Evolutionary conservation across 2,113 vertebrate genomes (phyloP), one percentile per base, ranked within the genome.

Genomic region (Salminus brasiliensis): DNA sequence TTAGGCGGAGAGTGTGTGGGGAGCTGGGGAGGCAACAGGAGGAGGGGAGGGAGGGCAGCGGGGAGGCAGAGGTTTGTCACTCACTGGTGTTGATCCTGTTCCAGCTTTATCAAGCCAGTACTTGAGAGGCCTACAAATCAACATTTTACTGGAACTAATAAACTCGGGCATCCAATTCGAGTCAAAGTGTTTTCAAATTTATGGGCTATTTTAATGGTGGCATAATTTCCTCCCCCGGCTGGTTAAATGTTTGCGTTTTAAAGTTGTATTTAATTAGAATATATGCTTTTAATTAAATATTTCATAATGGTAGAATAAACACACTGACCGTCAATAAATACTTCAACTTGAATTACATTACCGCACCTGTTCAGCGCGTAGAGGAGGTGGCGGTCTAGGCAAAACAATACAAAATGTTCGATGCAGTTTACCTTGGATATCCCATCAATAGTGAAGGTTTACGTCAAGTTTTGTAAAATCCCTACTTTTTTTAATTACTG

Each of bases 91-190:
- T 89, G 87, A 88, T 88, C 88, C 81, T 82, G 85, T 88, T 88
- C 84, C 86, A 88, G 83, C 83, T 88, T 89, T 91, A 93, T 93
- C 91, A 92, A 88, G 86, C 79, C 85, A 87, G 85, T 86, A 87
- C 89, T 91, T 89, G 86, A 91, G 88, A 88, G 88, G 84, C 82
- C 91, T 89, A 92, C 92, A 93, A 94, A 93, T 93, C 92, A 94
- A 80, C 80, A 72, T 91, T 93, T 94, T 93, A 93, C 91, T 90
- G 81, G 77, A 60, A 84, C 91, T 88, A 89, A 92, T 94, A 93
- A 93, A 93, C 89, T 77, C 76, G 25, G 83, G 86, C 81, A 88
- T 91, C 88, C 90, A 91, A 91, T 89, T 90, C 89, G 85, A 87
- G 72, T 84, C 87, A 88, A 92, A 92, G 89, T 88, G 83, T 83